Percentiles rank a stretch among this genome's conserved stretches.
These are phyloP conservation scores for Drosophila meridionalis DNA, from an alignment of 2,888 invertebrate genomes.

Conservation along the genomic window DNA sequence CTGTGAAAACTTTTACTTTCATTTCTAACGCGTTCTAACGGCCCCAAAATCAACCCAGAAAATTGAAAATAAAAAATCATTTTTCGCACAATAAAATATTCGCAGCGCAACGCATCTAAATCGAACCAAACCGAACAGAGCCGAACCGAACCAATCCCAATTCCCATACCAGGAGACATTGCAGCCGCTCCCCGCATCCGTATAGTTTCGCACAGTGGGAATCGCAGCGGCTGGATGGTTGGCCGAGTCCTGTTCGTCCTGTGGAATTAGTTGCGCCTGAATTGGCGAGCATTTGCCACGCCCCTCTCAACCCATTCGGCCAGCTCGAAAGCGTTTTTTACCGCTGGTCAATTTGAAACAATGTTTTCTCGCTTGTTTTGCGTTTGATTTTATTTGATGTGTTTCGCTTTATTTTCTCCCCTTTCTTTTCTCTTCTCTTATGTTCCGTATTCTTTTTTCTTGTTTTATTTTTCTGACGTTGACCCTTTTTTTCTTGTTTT, in stretches of 20 bases:
- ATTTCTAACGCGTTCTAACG: conserved; percentile 49
- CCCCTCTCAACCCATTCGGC: conserved; percentile 23
- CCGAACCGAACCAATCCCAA: conserved; percentile 21
- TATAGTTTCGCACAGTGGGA: conserved; percentile 58
- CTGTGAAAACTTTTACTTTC: conserved; percentile 72
- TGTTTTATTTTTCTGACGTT: conserved; percentile 12
- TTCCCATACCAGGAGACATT: conserved; percentile 17
- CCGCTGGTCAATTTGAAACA: conserved; percentile 74
- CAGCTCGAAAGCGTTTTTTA: conserved; percentile 51
- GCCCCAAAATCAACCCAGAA: conserved; percentile 48
- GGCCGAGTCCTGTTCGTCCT: conserved; percentile 10
- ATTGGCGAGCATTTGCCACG: conserved; percentile 74
- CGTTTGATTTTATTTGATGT: conserved; percentile 78
- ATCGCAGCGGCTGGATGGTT: conserved; percentile 16
- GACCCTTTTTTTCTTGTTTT: conserved; percentile 47
- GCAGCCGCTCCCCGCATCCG: conserved; percentile 22
- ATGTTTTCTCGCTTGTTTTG: conserved; percentile 79
- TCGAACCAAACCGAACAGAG: conserved; percentile 13
- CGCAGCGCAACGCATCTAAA: conserved; percentile 37
- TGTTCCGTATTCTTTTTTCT: conserved; percentile 1
- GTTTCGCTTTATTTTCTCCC: conserved; percentile 55
- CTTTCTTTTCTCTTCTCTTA: background rate
- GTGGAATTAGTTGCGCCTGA: conserved; percentile 82
- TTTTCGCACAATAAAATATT: conserved; percentile 83
- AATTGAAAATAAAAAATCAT: conserved; percentile 81